Evolutionary conservation across 2,888 invertebrate species (phyloP), one percentile per base, ranked within the genome.

Genomic region (Agonopterix subpropinquella): DNA sequence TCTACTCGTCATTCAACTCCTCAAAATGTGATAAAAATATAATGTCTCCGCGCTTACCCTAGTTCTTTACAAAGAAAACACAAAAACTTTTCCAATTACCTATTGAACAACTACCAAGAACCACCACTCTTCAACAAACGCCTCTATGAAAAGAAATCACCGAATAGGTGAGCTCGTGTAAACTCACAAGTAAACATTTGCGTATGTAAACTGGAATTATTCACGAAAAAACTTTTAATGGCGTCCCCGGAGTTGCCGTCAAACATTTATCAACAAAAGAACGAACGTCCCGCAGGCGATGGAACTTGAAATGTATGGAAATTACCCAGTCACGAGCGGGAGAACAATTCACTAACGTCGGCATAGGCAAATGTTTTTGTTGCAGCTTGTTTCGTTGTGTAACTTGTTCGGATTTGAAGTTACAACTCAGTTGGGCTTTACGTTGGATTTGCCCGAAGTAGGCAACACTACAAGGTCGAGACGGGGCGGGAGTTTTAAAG

Each of bases 181-280:
- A 85, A 86, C 82, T 85, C 81, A 77, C 77, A 68, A 84, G 85
- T 87, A 86, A 88, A 88, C 83, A 87, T 87, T 88, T 85, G 85
- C 85, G 86, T 86, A 86, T 87, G 88, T 86, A 87, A 87, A 87
- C 87, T 87, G 83, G 77, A 87, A 86, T 87, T 85, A 86, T 85
- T 87, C 86, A 84, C 86, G 86, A 86, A 88, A 87, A 87, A 88
- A 88, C 87, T 88, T 87, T 87, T 88, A 88, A 88, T 88, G 88
- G 88, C 87, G 87, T 88, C 88, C 85, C 86, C 77, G 79, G 85
- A 86, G 88, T 84, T 87, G 77, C 85, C 86, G 88, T 86, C 87
- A 88, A 88, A 87, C 87, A 87, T 87, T 87, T 88, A 87, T 88
- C 88, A 88, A 88, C 87, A 88, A 87, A 87, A 87, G 87, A 88